A percentile compares a stretch with the other conserved stretches of the same genome.
phyloP scores from a whole-genome alignment of 2,888 invertebrate genomes.

The Hyles lineata region DNA sequence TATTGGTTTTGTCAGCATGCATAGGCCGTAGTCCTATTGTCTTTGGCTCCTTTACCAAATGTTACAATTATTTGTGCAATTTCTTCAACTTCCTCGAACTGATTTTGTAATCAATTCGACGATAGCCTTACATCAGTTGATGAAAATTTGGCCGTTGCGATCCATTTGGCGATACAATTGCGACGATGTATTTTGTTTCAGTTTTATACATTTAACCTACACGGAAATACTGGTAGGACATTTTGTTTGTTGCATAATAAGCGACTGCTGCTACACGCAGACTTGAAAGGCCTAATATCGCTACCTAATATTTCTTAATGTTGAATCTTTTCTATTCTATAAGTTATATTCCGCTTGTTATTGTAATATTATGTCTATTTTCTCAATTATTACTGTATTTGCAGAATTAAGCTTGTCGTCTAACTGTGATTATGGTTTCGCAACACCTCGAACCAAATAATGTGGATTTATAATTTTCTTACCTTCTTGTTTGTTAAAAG shows the following conservation, averaged over 20 bases:
- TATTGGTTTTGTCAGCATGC: neutral
- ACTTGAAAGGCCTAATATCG: constrained; percentile 13
- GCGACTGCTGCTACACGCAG: neutral
- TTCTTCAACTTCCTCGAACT: too few species aligned
- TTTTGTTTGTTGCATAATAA: neutral
- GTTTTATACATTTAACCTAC: neutral
- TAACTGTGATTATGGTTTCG: neutral
- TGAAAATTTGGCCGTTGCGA: too few species aligned
- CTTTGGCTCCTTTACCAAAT: neutral
- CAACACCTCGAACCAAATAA: too few species aligned
- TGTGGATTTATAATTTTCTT: too few species aligned
- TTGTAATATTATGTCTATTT: neutral
- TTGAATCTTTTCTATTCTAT: neutral
- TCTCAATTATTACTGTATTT: neutral
- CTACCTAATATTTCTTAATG: neutral
- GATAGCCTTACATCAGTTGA: neutral
- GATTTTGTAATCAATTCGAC: too few species aligned
- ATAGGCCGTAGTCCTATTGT: neutral
- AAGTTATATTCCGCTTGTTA: neutral
- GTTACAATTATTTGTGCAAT: too few species aligned
- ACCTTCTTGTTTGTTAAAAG: too few species aligned
- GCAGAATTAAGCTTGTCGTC: neutral
- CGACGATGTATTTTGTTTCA: too few species aligned
- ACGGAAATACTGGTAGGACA: neutral
- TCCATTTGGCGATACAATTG: too few species aligned